These are phyloP conservation scores for Phylloscopus trochiloides DNA, from an alignment of 2,113 vertebrate genomes.

Conservation along the genomic window DNA sequence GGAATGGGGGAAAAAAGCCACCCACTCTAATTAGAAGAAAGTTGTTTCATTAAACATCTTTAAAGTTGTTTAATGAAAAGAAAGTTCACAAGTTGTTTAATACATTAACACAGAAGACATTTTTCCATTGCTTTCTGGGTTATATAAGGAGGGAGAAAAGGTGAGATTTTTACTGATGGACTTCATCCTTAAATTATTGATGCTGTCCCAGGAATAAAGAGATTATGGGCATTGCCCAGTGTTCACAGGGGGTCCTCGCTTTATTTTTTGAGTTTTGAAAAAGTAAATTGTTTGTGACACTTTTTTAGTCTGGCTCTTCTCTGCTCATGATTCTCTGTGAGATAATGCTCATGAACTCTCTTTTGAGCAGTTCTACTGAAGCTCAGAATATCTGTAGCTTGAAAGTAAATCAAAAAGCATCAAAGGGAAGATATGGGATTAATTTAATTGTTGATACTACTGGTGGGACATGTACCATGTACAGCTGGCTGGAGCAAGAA, in stretches of 20 bases:
- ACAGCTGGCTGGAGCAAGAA: background rate
- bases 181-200: background rate
- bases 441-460: fast-evolving
- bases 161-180: background rate
- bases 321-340: background rate
- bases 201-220: background rate
- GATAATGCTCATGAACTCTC: background rate
- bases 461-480: fast-evolving
- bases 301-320: background rate
- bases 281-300: background rate
- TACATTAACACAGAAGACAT: background rate
- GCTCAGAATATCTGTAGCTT: background rate
- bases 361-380: background rate
- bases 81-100: background rate
- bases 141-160: background rate
- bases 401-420: background rate
- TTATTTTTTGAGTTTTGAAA: background rate
- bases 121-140: background rate
- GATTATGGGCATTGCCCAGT: background rate
- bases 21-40: background rate
- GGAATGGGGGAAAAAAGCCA: background rate
- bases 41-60: background rate
- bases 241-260: background rate
- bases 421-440: background rate
- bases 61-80: background rate